These are phyloP conservation scores for Oeneis ivallda DNA, from an alignment of 2,888 invertebrate species.

Conservation along the genomic window DNA sequence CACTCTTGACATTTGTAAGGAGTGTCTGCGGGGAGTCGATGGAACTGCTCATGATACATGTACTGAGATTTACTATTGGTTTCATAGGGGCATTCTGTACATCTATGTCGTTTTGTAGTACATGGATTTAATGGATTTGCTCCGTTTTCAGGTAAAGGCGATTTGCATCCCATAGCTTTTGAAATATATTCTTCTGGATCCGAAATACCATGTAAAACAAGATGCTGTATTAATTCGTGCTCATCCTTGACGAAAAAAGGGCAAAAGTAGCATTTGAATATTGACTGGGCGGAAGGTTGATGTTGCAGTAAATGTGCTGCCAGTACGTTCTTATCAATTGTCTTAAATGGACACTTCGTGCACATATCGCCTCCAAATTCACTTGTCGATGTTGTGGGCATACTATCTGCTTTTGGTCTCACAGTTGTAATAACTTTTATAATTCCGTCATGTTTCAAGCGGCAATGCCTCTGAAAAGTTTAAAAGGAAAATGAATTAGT, in stretches of 20 bases:
- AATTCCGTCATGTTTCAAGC: slow-evolving; percentile 89
- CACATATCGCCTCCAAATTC: slow-evolving; percentile 76
- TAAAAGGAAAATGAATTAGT: slow-evolving; percentile 2
- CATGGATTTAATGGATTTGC: slow-evolving; percentile 48
- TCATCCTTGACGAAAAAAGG: slow-evolving; percentile 88
- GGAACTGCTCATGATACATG: slow-evolving; percentile 93
- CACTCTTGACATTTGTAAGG: slow-evolving; percentile 92
- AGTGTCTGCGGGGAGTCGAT: slow-evolving; percentile 85
- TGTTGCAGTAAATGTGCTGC: slow-evolving; percentile 87
- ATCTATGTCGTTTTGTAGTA: slow-evolving; percentile 86
- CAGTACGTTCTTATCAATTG: slow-evolving; percentile 81
- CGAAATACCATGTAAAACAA: slow-evolving; percentile 83
- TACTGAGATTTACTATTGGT: slow-evolving; percentile 93
- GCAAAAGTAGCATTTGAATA: slow-evolving; percentile 90
- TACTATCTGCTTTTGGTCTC: slow-evolving; percentile 68
- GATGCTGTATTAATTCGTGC: slow-evolving; percentile 85
- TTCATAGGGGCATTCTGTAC: slow-evolving; percentile 91
- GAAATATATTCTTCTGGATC: slow-evolving; percentile 81
- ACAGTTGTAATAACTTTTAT: slow-evolving; percentile 84
- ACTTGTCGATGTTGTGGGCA: slow-evolving; percentile 53
- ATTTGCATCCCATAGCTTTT: slow-evolving; percentile 69
- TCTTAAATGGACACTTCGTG: slow-evolving; percentile 87
- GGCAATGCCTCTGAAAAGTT: slow-evolving; percentile 86
- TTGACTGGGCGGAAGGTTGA: slow-evolving; percentile 84
- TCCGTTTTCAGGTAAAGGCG: slow-evolving; percentile 53